Conservation (phyloP, 2,888 invertebrate species). For the Xanthorhoe designata region DNA sequence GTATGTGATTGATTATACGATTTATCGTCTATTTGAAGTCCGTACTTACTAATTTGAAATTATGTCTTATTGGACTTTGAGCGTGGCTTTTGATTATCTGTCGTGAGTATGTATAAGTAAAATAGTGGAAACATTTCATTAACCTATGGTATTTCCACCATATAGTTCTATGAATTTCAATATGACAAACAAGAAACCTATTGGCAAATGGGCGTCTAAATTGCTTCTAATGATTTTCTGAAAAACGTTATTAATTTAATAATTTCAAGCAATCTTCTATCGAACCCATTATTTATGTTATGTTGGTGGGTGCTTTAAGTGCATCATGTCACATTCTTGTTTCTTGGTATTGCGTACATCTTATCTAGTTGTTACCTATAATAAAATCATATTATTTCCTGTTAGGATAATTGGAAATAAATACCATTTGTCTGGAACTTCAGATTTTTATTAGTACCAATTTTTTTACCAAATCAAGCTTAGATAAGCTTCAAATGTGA, state of each 20-base stretch:
- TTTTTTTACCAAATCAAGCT: not conserved
- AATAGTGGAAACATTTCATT: conserved; percentile 39
- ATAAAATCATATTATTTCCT: conserved; percentile 19
- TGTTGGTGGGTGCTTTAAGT: conserved; percentile 11
- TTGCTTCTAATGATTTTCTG: conserved; percentile 41
- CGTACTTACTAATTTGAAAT: not conserved
- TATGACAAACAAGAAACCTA: conserved; percentile 32
- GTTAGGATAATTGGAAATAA: not conserved
- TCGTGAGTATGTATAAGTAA: not conserved
- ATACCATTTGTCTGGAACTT: not conserved
- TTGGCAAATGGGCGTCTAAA: conserved; percentile 25
- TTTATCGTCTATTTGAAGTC: not conserved
- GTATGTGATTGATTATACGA: not conserved
- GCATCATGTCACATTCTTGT: conserved; percentile 18
- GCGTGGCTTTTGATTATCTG: not conserved
- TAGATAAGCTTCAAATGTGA: not conserved
- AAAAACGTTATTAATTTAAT: conserved; percentile 35
- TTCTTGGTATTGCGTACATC: conserved; percentile 23
- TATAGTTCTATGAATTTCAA: conserved; percentile 42
- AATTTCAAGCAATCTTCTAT: conserved; percentile 32
- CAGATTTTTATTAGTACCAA: not conserved
- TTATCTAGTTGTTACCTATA: conserved; percentile 14
- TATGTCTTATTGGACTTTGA: conserved; percentile 6
- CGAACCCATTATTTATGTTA: conserved; percentile 36
- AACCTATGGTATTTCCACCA: conserved; percentile 42